Evolutionary conservation across 2,888 invertebrate genomes (phyloP).

Genomic region (Stomorhina lunata): DNA sequence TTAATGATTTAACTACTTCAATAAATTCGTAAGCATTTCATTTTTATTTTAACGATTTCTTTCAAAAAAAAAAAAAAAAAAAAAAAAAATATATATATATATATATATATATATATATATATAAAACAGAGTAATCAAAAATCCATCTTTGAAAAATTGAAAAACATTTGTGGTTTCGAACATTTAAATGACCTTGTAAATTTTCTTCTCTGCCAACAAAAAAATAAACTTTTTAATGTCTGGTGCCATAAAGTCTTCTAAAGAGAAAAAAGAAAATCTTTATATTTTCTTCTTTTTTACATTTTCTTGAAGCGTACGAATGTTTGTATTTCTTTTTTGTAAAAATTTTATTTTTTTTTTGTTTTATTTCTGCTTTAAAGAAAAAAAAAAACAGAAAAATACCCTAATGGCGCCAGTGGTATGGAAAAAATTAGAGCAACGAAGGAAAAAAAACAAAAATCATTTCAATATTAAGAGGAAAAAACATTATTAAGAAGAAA

Average conservation of each 20-base stretch:
- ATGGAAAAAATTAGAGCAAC: constrained; percentile 10
- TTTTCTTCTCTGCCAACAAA: too few species aligned
- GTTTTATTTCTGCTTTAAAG: not conserved
- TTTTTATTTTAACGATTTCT: too few species aligned
- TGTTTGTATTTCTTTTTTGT: not conserved
- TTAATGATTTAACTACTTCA: not conserved
- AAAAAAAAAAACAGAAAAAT: not conserved
- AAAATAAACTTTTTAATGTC: not conserved
- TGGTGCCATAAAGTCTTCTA: constrained; percentile 36
- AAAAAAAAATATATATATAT: too few species aligned
- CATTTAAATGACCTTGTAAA: constrained; percentile 25
- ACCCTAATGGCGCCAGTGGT: constrained; percentile 13
- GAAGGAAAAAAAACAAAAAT: constrained; percentile 8
- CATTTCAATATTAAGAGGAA: not conserved
- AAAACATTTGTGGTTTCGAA: constrained; percentile 10
- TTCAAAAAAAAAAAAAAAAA: too few species aligned
- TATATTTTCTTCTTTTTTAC: not conserved
- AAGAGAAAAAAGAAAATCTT: not conserved
- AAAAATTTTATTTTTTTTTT: not conserved
- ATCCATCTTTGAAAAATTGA: not conserved
- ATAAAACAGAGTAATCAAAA: not conserved
- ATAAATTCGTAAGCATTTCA: too few species aligned
- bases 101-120: too few species aligned
- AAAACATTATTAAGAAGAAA: not conserved
- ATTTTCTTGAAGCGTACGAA: not conserved